Evolutionary conservation across 2,797 vertebrate species (phyloP).

Genomic region (Ataeniobius toweri): DNA sequence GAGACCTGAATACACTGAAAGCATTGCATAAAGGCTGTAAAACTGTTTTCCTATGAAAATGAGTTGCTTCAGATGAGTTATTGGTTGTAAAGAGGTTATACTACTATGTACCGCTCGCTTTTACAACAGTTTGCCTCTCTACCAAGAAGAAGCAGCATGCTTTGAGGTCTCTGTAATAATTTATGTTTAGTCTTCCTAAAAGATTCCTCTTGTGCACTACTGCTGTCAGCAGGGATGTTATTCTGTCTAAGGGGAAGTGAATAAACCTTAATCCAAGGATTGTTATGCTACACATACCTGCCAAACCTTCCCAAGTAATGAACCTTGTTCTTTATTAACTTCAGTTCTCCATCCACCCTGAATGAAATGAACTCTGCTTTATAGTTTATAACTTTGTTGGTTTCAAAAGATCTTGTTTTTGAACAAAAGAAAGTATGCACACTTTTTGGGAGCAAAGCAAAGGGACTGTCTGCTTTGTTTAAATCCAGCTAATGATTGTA

Average conservation of each 20-base stretch:
- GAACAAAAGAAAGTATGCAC: slow-evolving; percentile 44
- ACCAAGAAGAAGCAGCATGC: slow-evolving; percentile 9
- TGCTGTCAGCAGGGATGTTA: slow-evolving; percentile 41
- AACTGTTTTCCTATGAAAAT: background rate
- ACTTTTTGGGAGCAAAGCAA: slow-evolving; percentile 36
- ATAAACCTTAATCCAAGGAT: slow-evolving; percentile 41
- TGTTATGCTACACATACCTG: slow-evolving; percentile 48
- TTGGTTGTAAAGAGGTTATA: background rate
- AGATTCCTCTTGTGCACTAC: slow-evolving; percentile 52
- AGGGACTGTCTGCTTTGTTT: slow-evolving; percentile 35
- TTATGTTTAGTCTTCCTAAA: slow-evolving; percentile 53
- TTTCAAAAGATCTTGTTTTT: slow-evolving; percentile 47
- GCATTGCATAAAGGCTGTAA: background rate
- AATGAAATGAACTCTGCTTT: slow-evolving; percentile 28
- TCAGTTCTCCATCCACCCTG: slow-evolving; percentile 18
- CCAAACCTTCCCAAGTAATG: slow-evolving; percentile 36
- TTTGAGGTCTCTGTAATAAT: slow-evolving; percentile 44
- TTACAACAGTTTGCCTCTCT: slow-evolving; percentile 4
- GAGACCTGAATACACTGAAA: background rate
- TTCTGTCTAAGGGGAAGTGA: slow-evolving; percentile 58
- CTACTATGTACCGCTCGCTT: background rate
- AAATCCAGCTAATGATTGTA: slow-evolving; percentile 75
- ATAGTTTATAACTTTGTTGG: slow-evolving; percentile 27
- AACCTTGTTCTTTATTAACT: slow-evolving; percentile 22
- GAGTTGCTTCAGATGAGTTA: background rate